phyloP scores from a whole-genome alignment of 2,113 vertebrate genomes.

The Prionailurus bengalensis region DNA sequence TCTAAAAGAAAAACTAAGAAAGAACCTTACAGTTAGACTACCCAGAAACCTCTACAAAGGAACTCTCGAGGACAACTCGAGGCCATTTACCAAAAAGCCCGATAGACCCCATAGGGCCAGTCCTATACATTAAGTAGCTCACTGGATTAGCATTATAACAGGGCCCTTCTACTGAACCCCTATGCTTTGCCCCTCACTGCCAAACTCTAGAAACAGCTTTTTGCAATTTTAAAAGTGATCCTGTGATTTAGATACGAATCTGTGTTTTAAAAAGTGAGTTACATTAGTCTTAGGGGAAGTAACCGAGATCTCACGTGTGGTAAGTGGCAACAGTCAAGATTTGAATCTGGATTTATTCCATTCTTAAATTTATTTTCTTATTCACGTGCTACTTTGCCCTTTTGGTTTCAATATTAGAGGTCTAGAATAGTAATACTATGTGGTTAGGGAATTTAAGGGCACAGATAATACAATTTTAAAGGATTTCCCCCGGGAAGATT shows the following conservation, averaged over 20 bases:
- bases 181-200: neutral
- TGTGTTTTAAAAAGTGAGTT: neutral
- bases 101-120: neutral
- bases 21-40: neutral
- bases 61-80: neutral
- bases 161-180: neutral
- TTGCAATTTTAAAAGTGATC: neutral
- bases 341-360: neutral
- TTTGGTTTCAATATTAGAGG: neutral
- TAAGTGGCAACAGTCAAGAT: neutral
- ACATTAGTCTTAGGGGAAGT: neutral
- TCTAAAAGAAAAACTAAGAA: neutral
- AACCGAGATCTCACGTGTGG: neutral
- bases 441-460: neutral
- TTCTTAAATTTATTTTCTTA: neutral
- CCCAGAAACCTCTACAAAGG: neutral
- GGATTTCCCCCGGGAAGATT: conserved; percentile 26
- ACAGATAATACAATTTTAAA: conserved; percentile 22
- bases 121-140: neutral
- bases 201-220: neutral
- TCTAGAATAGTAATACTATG: neutral
- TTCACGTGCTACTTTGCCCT: neutral
- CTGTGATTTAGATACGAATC: neutral
- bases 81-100: too few species aligned
- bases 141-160: neutral